Conservation (phyloP, 2,888 invertebrate species). For the Cerceris ruficornis region DNA sequence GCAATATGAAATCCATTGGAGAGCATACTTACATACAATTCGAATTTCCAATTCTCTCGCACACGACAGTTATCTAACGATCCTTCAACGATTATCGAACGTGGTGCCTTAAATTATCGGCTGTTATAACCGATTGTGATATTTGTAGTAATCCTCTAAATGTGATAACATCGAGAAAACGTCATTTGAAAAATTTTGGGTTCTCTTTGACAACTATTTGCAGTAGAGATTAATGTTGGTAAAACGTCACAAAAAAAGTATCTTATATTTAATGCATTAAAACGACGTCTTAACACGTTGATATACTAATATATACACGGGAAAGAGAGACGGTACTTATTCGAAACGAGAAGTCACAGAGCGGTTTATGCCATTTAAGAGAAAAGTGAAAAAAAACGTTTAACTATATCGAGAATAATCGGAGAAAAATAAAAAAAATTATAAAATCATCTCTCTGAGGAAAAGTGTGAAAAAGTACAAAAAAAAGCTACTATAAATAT, state of each 20-base stretch:
- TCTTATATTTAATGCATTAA: constrained; percentile 24
- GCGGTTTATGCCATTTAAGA: constrained; percentile 31
- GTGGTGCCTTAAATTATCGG: constrained; percentile 53
- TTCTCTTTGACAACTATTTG: constrained; percentile 35
- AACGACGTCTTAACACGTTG: constrained; percentile 31
- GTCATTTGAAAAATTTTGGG: constrained; percentile 14
- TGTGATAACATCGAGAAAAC: constrained; percentile 3
- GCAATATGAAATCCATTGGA: background rate
- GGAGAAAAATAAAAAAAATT: constrained; percentile 53
- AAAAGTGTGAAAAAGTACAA: constrained; percentile 30
- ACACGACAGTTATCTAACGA: constrained; percentile 8
- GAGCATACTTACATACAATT: background rate
- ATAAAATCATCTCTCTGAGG: constrained; percentile 23
- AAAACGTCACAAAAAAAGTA: background rate
- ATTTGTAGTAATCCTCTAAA: constrained; percentile 13
- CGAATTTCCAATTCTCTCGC: background rate
- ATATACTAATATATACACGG: constrained; percentile 26
- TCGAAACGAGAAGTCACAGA: constrained; percentile 27
- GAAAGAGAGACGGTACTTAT: constrained; percentile 50
- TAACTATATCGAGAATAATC: constrained; percentile 29
- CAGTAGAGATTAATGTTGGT: constrained; percentile 18
- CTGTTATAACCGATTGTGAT: constrained; percentile 17
- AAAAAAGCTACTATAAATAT: constrained; percentile 54
- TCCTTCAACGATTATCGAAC: constrained; percentile 40
- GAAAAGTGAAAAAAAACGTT: constrained; percentile 20